Base-by-base conservation (phyloP, 2,888 invertebrate genomes). In the Melanophora roralis region DNA sequence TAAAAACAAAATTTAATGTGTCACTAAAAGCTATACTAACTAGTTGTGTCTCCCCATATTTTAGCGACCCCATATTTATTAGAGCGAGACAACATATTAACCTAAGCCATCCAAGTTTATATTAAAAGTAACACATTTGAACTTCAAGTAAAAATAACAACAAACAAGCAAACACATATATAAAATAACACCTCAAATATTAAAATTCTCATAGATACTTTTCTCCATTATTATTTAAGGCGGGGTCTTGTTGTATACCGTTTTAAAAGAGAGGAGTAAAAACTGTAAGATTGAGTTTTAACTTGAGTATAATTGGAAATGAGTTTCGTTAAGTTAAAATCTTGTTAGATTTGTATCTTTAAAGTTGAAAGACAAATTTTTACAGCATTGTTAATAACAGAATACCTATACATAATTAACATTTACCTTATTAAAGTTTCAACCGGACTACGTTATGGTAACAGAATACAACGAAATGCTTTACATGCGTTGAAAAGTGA, bases 21-120 rank as follows among this genome's bases (percentile, higher is more conserved):
- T 80, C 80, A 80, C 80, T 76, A 80, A 80, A 80, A 68, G 57
- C 72, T 68, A 76, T 72, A 75, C 75, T 80, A 80, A 80, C 69
- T 75, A 68, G 75, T 55, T 27, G 27, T 27, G 32, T 71, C 57
- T 64, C 80, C 80, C 64, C 68, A 76, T 36, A 11, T 73, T 57
- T 49, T 16, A 40, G 47, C 72, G 64, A 73, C 76, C 76, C 72
- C 76, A 73, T 76, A 73, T 73, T 80, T 80, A 80, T 73, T 76
- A 80, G 80, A 80, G 80, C 76, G 80, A 76, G 80, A 80, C 80
- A 80, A 64, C 76, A 68, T 72, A 76, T 57, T 57, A 67, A 78
- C 72, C 67, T 49, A 57, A 57, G 21, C 55, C 32, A 72, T 21
- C 23, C 49, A 76, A 67, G 14, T 27, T n/a, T 45, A 53, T 62